A percentile compares a stretch with the other conserved stretches of the same genome.
Conservation (phyloP, 2,888 invertebrate genomes). For the Trachelus stipa region DNA sequence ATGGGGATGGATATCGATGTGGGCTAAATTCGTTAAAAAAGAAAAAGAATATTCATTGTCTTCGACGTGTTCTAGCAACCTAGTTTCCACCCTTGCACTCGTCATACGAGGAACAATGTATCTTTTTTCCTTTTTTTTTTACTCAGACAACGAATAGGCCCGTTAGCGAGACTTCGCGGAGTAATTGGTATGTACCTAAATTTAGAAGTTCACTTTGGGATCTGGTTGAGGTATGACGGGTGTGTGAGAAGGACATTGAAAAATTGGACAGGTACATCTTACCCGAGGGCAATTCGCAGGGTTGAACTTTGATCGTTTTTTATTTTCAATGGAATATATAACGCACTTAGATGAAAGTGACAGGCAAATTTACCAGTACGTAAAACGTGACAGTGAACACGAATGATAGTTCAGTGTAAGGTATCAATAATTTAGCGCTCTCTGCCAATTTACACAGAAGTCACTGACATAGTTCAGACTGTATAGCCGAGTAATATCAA, state of each 20-base stretch:
- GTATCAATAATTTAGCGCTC: neutral
- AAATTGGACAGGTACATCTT: neutral
- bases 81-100: constrained; percentile 20
- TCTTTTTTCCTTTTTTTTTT: constrained; percentile 21
- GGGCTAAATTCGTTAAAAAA: constrained; percentile 23
- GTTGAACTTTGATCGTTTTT: too few relatives aligned
- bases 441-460: too few relatives aligned
- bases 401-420: neutral
- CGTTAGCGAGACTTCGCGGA: constrained; percentile 38
- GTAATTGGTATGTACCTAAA: constrained; percentile 33
- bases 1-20: constrained; percentile 10
- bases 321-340: too few relatives aligned
- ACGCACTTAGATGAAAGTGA: too few relatives aligned
- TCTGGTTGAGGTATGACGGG: neutral
- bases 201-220: neutral
- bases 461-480: too few relatives aligned
- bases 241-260: neutral
- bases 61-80: constrained; percentile 19
- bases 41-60: constrained; percentile 14
- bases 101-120: constrained; percentile 6
- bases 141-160: constrained; percentile 33
- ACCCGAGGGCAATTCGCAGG: neutral
- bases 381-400: neutral
- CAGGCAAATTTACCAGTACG: neutral
- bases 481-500: too few relatives aligned